Evolutionary conservation across 2,797 vertebrate genomes (phyloP).

Genomic region (Spondyliosoma cantharus): DNA sequence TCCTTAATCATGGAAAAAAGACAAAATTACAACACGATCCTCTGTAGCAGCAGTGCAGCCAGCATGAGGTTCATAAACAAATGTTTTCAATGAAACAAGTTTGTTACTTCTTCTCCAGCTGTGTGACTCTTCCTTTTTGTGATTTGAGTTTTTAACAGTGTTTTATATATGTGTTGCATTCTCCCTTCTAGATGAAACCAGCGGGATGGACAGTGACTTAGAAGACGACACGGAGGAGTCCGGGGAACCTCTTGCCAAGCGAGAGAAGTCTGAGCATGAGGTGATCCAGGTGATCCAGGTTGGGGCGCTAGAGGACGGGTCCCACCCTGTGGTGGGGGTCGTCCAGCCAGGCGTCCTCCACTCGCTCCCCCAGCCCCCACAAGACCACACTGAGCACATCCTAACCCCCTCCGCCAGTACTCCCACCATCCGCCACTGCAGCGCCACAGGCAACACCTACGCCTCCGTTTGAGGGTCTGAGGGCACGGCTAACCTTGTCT

Average conservation of each 20-base stretch:
- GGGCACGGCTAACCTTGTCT: conserved; percentile 37
- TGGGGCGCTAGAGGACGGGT: conserved; percentile 83
- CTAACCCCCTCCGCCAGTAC: conserved; percentile 85
- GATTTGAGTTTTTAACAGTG: background rate
- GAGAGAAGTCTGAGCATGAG: conserved; percentile 90
- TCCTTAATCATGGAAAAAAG: background rate
- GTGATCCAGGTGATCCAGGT: conserved; percentile 92
- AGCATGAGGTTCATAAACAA: background rate
- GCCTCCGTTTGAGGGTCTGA: conserved; percentile 89
- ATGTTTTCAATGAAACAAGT: background rate
- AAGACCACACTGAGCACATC: conserved; percentile 90
- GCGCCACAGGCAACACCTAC: conserved; percentile 94
- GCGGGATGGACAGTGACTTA: conserved; percentile 87
- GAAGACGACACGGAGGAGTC: conserved; percentile 82
- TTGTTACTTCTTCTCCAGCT: too few relatives aligned
- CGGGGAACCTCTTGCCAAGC: conserved; percentile 92
- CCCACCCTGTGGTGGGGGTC: conserved; percentile 86
- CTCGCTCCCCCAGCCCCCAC: conserved; percentile 86
- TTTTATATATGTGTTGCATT: background rate
- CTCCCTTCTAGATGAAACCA: conserved; percentile 85
- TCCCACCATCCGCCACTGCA: conserved; percentile 97
- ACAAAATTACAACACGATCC: background rate
- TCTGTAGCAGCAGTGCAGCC: background rate
- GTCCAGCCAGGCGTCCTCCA: conserved; percentile 92
- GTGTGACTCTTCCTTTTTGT: too few relatives aligned